Percentiles rank a stretch among this genome's conserved stretches.
phyloP scores from a whole-genome alignment of 1,140 invertebrate genomes.

The Drosophila prosaltans region DNA sequence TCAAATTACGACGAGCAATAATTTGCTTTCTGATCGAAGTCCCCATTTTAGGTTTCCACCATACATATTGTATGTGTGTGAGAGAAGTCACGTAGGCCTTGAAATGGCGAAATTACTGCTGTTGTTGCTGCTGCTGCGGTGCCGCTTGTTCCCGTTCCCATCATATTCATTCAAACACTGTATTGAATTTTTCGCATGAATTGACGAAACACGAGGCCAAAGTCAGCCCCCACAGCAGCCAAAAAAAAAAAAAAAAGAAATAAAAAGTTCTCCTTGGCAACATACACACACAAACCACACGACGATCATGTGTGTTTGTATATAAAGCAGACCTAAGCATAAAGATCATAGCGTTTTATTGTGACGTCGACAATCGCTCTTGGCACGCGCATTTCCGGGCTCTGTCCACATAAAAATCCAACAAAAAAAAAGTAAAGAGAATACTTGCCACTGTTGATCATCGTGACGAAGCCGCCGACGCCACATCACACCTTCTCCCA shows the following conservation, averaged over 20 bases:
- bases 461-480: conserved; percentile 23
- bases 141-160: conserved; percentile 34
- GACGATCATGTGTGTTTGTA: conserved; percentile 1
- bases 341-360: conserved; percentile 27
- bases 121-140: conserved; percentile 8
- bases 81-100: conserved; percentile 79
- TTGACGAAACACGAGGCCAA: conserved; percentile 65
- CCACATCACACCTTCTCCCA: conserved; percentile 17
- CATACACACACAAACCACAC: conserved; percentile 23
- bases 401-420: not conserved
- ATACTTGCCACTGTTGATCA: conserved; percentile 25
- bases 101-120: conserved; percentile 70
- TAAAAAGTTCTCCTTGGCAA: conserved; percentile 49
- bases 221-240: conserved; percentile 56
- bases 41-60: conserved; percentile 40
- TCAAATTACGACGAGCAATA: conserved; percentile 49
- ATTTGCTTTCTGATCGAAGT: conserved; percentile 37
- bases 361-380: conserved; percentile 39
- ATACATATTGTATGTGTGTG: conserved; percentile 44
- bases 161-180: conserved; percentile 61
- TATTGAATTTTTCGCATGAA: conserved; percentile 70
- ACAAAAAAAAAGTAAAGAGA: not conserved
- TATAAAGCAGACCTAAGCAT: conserved; percentile 38
- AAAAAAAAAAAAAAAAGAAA: conserved; percentile 40
- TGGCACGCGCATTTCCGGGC: conserved; percentile 48